These are phyloP conservation scores for Temnopleurus reevesii DNA, from an alignment of 53 echinoderm and acorn worm genomes.

Conservation along the genomic window DNA sequence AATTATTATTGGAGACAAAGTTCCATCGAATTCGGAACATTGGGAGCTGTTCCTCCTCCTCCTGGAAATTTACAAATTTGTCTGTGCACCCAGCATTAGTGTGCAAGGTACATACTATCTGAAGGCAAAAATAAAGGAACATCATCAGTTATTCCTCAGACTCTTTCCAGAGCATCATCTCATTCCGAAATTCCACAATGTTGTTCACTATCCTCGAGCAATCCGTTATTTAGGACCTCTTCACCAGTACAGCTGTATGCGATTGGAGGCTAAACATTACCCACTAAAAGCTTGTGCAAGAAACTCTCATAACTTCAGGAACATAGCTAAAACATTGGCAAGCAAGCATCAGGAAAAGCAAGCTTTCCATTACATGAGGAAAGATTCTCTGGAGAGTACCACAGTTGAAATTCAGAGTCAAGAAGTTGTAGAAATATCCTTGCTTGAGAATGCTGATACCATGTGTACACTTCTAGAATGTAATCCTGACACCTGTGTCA, in stretches of 20 bases:
- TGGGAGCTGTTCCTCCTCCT: conserved; percentile 52
- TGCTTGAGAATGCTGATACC: background rate
- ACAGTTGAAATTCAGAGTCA: background rate
- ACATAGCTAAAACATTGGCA: conserved; percentile 61
- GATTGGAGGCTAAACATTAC: conserved; percentile 59
- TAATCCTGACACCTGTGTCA: background rate
- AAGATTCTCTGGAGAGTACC: background rate
- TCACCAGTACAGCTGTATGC: conserved; percentile 48
- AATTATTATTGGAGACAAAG: conserved; percentile 62
- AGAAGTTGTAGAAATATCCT: background rate
- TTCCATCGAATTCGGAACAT: background rate
- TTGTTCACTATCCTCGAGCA: conserved; percentile 57
- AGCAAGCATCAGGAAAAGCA: conserved; percentile 62
- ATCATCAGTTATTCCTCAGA: conserved; percentile 49
- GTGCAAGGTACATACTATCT: conserved; percentile 37
- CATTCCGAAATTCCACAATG: conserved; percentile 48
- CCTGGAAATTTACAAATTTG: conserved; percentile 51
- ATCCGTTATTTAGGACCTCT: conserved; percentile 60
- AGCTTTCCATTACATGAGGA: conserved; percentile 9
- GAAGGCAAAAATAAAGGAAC: conserved; percentile 58
- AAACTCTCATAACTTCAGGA: conserved; percentile 54
- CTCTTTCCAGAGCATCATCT: conserved; percentile 37
- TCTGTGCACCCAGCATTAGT: conserved; percentile 54
- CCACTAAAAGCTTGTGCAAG: conserved; percentile 61
- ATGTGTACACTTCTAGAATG: background rate